Evolutionary conservation across 2,888 invertebrate species (phyloP).

Genomic region (Drosophila anceps): DNA sequence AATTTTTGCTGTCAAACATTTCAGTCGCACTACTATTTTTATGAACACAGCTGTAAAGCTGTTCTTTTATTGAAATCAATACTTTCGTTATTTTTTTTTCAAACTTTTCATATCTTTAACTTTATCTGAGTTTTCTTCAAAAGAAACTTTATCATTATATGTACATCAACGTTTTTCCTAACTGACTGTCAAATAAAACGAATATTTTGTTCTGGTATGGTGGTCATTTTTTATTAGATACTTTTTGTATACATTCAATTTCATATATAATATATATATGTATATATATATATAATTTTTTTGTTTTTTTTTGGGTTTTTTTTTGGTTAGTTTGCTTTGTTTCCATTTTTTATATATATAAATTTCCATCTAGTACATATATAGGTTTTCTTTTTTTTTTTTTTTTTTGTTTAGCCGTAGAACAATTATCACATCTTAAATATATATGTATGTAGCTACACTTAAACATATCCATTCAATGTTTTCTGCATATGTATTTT

Average conservation of each 20-base stretch:
- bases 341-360: slow-evolving; percentile 21
- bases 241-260: slow-evolving; percentile 39
- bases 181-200: neutral
- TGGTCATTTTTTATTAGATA: slow-evolving; percentile 61
- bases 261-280: slow-evolving; percentile 47
- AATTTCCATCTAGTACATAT: slow-evolving; percentile 63
- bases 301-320: slow-evolving; percentile 25
- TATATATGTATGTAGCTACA: slow-evolving; percentile 68
- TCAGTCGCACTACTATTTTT: too few relatives aligned
- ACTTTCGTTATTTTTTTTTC: too few relatives aligned
- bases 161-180: too few relatives aligned
- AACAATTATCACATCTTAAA: slow-evolving; percentile 79
- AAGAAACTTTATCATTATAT: too few relatives aligned
- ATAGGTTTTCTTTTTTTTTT: slow-evolving; percentile 36
- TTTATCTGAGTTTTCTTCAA: too few relatives aligned
- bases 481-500: slow-evolving; percentile 73
- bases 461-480: slow-evolving; percentile 74
- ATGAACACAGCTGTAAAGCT: too few relatives aligned
- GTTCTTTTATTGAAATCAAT: too few relatives aligned
- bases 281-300: slow-evolving; percentile 29
- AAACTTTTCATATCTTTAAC: too few relatives aligned
- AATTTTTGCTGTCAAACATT: too few relatives aligned
- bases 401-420: slow-evolving; percentile 67
- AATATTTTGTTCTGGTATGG: slow-evolving; percentile 50
- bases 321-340: slow-evolving; percentile 11